Conservation (phyloP, 2,888 invertebrate species). For the Epistrophella euchroma region DNA sequence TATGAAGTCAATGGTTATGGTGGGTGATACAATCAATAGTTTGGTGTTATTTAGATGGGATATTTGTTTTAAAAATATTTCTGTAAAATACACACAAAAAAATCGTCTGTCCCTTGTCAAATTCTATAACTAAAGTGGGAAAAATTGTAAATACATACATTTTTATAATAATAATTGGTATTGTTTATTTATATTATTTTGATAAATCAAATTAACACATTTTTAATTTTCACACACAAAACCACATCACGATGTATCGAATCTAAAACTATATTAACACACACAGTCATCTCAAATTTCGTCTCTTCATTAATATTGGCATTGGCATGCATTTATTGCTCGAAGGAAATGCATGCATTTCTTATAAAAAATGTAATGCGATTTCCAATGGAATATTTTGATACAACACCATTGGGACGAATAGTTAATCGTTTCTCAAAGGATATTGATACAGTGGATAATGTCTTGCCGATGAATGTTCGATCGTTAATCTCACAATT, state of each 20-base stretch:
- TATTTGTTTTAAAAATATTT: conserved; percentile 6
- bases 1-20: not conserved
- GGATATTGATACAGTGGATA: conserved; percentile 86
- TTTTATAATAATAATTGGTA: not conserved
- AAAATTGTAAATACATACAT: not conserved
- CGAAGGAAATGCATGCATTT: conserved; percentile 86
- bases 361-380: conserved; percentile 87
- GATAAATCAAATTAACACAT: not conserved
- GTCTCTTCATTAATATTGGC: conserved; percentile 80
- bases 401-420: conserved; percentile 90
- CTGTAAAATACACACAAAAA: not conserved
- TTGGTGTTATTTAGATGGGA: not conserved
- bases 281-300: conserved; percentile 54
- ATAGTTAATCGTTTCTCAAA: conserved; percentile 88
- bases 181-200: not conserved
- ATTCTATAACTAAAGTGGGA: not conserved
- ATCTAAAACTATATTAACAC: conserved; percentile 18
- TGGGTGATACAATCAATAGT: not conserved
- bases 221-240: conserved; percentile 1
- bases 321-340: conserved; percentile 85
- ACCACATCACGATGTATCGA: conserved; percentile 15
- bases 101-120: not conserved
- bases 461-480: conserved; percentile 84
- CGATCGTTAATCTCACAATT: conserved; percentile 82
- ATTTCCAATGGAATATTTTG: conserved; percentile 90